Percentiles rank a stretch among this genome's conserved stretches.
Conservation (phyloP, 2,888 invertebrate species). For the Drosophila greeni region DNA sequence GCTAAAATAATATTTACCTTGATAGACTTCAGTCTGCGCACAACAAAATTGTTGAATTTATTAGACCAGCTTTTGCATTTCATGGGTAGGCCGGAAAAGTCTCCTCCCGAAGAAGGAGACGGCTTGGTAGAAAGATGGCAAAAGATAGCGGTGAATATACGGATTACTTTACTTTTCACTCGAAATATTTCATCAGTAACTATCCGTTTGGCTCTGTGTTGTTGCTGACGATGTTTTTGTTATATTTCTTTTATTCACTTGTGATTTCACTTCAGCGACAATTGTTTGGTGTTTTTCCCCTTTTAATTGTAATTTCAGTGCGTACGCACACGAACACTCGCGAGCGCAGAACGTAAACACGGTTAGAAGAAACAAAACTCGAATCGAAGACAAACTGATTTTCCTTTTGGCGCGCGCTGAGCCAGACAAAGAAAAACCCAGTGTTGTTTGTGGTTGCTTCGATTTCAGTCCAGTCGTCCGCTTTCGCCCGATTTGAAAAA, state of each 20-base stretch:
- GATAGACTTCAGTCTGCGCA: slow-evolving; percentile 77
- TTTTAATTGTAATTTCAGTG: background rate
- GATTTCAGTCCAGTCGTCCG: background rate
- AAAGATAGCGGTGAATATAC: slow-evolving; percentile 22
- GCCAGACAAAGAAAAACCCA: slow-evolving; percentile 1
- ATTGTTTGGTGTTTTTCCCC: slow-evolving; percentile 6
- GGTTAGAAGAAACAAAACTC: background rate
- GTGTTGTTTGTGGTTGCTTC: background rate
- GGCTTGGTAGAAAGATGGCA: slow-evolving; percentile 16
- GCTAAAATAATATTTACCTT: slow-evolving; percentile 76
- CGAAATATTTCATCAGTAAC: background rate
- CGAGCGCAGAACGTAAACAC: slow-evolving; percentile 1
- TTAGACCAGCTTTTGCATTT: slow-evolving; percentile 79
- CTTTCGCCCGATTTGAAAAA: slow-evolving; percentile 8
- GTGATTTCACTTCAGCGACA: slow-evolving; percentile 5
- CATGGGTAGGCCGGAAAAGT: slow-evolving; percentile 74
- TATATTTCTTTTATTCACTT: slow-evolving; percentile 15
- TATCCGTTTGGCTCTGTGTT: background rate
- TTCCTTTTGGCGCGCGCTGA: slow-evolving; percentile 50
- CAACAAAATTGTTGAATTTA: slow-evolving; percentile 79
- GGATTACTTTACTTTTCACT: slow-evolving; percentile 5
- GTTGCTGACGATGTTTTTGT: background rate
- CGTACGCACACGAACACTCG: slow-evolving; percentile 5
- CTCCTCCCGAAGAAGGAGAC: slow-evolving; percentile 24
- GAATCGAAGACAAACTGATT: slow-evolving; percentile 6